A percentile compares a stretch with the other conserved stretches of the same genome.
Conservation (phyloP, 2,888 invertebrate genomes). For the Zygogramma bicolorata region DNA sequence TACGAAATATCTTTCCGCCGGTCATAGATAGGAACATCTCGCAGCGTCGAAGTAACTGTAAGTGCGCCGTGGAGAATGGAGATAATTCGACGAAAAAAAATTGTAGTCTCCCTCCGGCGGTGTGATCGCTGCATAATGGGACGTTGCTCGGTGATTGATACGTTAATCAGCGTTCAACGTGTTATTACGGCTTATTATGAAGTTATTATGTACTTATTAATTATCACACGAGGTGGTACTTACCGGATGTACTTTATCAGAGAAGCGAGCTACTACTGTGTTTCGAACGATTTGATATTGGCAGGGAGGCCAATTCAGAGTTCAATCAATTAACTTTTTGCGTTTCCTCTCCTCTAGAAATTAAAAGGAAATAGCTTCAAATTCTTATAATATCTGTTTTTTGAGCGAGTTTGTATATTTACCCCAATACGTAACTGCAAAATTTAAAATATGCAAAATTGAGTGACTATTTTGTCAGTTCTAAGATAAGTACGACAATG, state of each 20-base stretch:
- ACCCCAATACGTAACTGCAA: no score
- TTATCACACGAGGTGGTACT: neutral
- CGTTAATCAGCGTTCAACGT: conserved; percentile 15
- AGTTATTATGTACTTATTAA: conserved; percentile 13
- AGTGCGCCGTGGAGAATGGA: neutral
- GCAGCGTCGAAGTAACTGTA: no score
- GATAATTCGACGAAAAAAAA: conserved; percentile 7
- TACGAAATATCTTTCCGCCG: neutral
- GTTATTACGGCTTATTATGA: conserved; percentile 16
- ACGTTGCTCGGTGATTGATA: conserved; percentile 18
- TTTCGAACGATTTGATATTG: no score
- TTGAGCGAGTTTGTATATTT: no score
- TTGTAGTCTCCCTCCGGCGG: neutral
- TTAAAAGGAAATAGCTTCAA: no score
- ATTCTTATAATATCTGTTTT: no score
- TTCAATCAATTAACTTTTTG: no score
- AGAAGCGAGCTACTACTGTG: neutral
- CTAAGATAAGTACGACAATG: no score
- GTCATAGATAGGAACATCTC: neutral
- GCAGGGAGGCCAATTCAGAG: no score
- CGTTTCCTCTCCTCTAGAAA: no score
- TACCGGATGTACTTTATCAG: neutral
- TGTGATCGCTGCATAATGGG: neutral
- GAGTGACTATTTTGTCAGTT: no score
- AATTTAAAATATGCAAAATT: no score